Evolutionary conservation across 2,888 invertebrate genomes (phyloP).

Genomic region (Tuberolachnus salignus): DNA sequence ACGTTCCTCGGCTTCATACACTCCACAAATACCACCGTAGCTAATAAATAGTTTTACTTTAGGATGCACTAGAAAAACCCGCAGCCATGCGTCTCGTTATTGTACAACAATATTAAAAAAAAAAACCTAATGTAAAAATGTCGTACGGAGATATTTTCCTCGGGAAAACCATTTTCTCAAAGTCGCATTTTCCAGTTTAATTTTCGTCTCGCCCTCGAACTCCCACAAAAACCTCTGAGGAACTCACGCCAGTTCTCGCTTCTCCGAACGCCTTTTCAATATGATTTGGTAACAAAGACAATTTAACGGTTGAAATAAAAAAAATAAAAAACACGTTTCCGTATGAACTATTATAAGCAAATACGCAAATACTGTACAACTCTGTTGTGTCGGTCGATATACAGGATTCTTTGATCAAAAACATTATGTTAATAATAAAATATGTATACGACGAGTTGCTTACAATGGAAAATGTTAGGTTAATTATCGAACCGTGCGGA

Average conservation of each 20-base stretch:
- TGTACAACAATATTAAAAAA: too few species aligned
- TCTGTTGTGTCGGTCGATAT: too few species aligned
- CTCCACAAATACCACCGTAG: constrained; percentile 30
- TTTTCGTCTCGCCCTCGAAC: constrained; percentile 1
- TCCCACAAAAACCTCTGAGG: constrained; percentile 24
- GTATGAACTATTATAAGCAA: too few species aligned
- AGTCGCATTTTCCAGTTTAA: constrained; percentile 9
- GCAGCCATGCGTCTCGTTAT: too few species aligned
- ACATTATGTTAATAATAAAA: too few species aligned
- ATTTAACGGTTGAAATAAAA: background rate
- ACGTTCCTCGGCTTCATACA: constrained; percentile 27
- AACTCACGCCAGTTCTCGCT: background rate
- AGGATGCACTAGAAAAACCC: constrained; percentile 30
- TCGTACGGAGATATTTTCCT: background rate
- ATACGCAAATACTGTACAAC: too few species aligned
- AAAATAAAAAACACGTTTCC: too few species aligned
- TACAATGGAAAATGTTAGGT: too few species aligned
- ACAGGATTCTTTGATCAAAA: too few species aligned
- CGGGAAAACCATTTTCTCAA: constrained; percentile 18
- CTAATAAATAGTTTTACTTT: constrained; percentile 46
- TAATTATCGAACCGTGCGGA: too few species aligned
- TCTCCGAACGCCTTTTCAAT: background rate
- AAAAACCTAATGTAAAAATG: background rate
- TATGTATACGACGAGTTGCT: too few species aligned
- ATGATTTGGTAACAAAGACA: background rate